Base-by-base conservation (phyloP, 2,797 vertebrate genomes). In the Rhincodon typus region DNA sequence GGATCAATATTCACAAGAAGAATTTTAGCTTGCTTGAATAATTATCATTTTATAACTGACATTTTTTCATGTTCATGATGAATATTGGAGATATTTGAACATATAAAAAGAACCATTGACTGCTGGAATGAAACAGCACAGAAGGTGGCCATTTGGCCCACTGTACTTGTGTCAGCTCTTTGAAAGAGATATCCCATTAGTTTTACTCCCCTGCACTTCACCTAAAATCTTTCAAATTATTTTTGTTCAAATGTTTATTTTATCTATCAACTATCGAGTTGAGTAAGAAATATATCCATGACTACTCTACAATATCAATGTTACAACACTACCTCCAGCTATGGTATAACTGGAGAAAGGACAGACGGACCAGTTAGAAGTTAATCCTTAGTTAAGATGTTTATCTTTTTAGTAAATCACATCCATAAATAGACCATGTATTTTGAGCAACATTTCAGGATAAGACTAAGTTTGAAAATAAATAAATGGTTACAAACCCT, bases 391-490 rank as follows among this genome's bases (percentile, higher is more conserved):
- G 27, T 38, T 38, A 25, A 93, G 34, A 93, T 25, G 6, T 21
- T 38, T 38, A 2, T 38, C 62, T 62, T 38, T 50, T 23, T 7
- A 1, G 34, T 6, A 6, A 3, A 38, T 93, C 19, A 10, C 13
- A 91, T 91, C n/a, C 38, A 93, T 67, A 66, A 93, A 93, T n/a
- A 25, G 69, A 74, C 27, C 6, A 50, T 53, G 12, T 53, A 74
- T 46, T 94, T 69, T 69, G 38, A 94, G 93, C 67, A 94, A 12
- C 93, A 72, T 30, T 94, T 94, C 21, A 21, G 46, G 42, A 94
- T 53, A 17, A 66, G 66, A 57, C 88, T 62, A 74, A 74, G 72
- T 74, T 69, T 30, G 30, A 74, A 74, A 74, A 74, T 94, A 53
- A 94, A 74, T 94, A 42, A 74, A 94, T 74, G 72, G 38, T 53